Conservation (phyloP, 2,888 invertebrate genomes). For the Drosophila emarginata region DNA sequence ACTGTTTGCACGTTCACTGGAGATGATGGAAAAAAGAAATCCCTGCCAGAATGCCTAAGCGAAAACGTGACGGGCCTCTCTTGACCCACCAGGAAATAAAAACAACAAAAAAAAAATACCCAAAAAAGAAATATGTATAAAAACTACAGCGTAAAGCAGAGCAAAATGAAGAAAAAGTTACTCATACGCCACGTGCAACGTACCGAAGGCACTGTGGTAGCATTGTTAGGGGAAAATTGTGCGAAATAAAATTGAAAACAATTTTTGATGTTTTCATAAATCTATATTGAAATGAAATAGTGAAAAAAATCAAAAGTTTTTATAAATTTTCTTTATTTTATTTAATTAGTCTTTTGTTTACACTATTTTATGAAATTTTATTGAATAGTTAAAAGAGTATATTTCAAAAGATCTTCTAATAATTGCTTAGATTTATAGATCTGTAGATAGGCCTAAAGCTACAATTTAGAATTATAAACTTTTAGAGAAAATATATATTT, state of each 20-base stretch:
- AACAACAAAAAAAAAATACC: slow-evolving; percentile 8
- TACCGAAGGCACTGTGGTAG: slow-evolving; percentile 11
- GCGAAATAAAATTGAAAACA: background rate
- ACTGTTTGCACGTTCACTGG: slow-evolving; percentile 55
- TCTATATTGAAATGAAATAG: background rate
- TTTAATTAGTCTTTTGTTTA: too few relatives aligned
- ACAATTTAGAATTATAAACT: too few relatives aligned
- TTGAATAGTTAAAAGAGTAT: too few relatives aligned
- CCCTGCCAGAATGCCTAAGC: slow-evolving; percentile 53
- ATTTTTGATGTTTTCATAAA: background rate
- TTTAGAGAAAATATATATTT: background rate
- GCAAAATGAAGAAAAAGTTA: slow-evolving; percentile 44
- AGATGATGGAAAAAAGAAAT: slow-evolving; percentile 46
- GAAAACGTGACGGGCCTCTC: slow-evolving; percentile 69
- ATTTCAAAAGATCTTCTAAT: too few relatives aligned
- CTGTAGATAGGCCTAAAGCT: too few relatives aligned
- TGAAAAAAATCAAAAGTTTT: too few relatives aligned
- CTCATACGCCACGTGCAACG: slow-evolving; percentile 73
- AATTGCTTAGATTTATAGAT: too few relatives aligned
- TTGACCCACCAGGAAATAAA: slow-evolving; percentile 52
- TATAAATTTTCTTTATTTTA: too few relatives aligned
- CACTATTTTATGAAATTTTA: too few relatives aligned
- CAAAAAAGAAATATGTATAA: slow-evolving; percentile 30
- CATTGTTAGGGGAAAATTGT: background rate
- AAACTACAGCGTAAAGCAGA: slow-evolving; percentile 15